phyloP scores from a whole-genome alignment of 2,113 vertebrate species.

The Datnioides undecimradiatus region DNA sequence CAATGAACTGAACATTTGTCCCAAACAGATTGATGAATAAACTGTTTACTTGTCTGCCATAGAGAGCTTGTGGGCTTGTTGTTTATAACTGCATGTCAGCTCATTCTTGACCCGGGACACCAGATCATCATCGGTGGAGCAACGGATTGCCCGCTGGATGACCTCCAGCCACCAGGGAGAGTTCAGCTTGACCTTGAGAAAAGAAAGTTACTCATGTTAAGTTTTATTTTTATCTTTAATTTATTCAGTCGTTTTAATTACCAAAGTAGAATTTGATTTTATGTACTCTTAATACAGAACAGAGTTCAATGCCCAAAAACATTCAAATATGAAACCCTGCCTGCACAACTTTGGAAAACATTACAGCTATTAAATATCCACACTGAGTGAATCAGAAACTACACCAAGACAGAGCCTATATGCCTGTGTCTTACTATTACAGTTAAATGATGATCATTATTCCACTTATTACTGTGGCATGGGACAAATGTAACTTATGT shows the following conservation, averaged over 20 bases:
- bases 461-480: background rate
- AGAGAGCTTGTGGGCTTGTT: constrained; percentile 90
- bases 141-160: constrained; percentile 89
- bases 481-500: background rate
- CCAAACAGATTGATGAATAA: too few species aligned
- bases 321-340: too few species aligned
- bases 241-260: background rate
- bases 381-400: too few species aligned
- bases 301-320: too few species aligned
- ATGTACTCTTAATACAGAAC: too few species aligned
- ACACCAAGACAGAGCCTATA: too few species aligned
- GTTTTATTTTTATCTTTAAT: background rate
- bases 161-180: constrained; percentile 98
- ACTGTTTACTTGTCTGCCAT: constrained; percentile 94
- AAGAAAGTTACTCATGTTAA: background rate
- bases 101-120: constrained; percentile 94
- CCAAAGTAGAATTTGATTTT: background rate
- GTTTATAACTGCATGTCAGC: constrained; percentile 93
- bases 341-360: too few species aligned
- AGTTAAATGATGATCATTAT: too few species aligned
- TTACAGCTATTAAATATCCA: too few species aligned
- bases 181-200: constrained; percentile 80
- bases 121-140: constrained; percentile 92
- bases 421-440: too few species aligned
- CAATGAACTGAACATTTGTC: background rate